These are phyloP conservation scores for Macropodus opercularis DNA, from an alignment of 2,797 vertebrate genomes.

Conservation along the genomic window DNA sequence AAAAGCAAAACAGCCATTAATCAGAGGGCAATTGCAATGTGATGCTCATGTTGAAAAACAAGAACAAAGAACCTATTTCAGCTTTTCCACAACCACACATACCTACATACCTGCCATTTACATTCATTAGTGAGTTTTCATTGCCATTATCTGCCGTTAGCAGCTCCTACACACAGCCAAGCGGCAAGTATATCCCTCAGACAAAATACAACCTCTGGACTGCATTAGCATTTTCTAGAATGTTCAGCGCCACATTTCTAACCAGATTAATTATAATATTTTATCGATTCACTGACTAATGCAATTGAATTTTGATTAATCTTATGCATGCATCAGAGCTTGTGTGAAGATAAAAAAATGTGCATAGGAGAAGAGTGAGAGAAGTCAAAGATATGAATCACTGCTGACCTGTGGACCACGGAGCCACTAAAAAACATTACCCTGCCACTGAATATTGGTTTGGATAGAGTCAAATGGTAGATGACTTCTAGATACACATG, in stretches of 20 bases:
- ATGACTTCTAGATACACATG: slow-evolving; percentile 56
- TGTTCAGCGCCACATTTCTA: not conserved
- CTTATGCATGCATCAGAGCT: slow-evolving; percentile 1
- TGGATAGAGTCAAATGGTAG: slow-evolving; percentile 60
- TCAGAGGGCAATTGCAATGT: not conserved
- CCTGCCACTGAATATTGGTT: slow-evolving; percentile 62
- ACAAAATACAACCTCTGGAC: too few species aligned
- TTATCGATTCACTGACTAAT: not conserved
- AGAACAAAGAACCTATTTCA: too few species aligned
- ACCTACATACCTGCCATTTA: too few species aligned
- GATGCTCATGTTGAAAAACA: slow-evolving; percentile 16
- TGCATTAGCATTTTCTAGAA: too few species aligned
- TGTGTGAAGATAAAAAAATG: slow-evolving; percentile 9
- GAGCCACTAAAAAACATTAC: slow-evolving; percentile 59
- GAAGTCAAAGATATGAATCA: slow-evolving; percentile 30
- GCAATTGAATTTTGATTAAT: not conserved
- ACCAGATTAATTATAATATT: not conserved
- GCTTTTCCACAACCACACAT: too few species aligned
- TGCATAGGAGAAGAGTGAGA: slow-evolving; percentile 4
- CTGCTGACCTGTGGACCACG: slow-evolving; percentile 54
- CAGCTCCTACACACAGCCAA: too few species aligned
- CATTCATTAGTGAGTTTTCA: too few species aligned
- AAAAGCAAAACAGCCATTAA: slow-evolving; percentile 39
- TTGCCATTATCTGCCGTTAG: too few species aligned
- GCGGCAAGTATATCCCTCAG: too few species aligned